phyloP scores from a whole-genome alignment of 2,797 vertebrate genomes.

The Anabacerthia variegaticeps region DNA sequence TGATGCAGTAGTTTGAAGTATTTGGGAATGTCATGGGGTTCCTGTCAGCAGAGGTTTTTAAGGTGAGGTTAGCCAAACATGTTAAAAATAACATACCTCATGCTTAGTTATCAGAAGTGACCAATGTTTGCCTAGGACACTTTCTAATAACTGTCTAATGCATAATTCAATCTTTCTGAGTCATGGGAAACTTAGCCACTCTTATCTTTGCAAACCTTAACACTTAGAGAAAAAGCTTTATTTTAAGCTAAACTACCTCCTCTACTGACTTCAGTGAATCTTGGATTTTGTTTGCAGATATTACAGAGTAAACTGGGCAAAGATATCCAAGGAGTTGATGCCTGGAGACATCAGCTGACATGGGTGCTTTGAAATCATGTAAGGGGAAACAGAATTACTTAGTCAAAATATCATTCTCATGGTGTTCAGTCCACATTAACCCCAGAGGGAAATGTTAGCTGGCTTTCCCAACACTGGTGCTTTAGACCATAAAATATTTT shows the following conservation, averaged over 20 bases:
- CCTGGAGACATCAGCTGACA: neutral
- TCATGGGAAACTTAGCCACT: rapidly evolving
- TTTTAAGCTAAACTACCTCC: neutral
- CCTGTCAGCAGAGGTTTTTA: neutral
- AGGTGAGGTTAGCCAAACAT: neutral
- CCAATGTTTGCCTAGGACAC: neutral
- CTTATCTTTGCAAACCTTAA: neutral
- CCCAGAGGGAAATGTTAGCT: neutral
- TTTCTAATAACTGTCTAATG: neutral
- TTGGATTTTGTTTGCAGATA: neutral
- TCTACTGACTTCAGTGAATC: neutral
- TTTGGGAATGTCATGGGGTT: neutral
- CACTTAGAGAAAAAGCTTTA: neutral
- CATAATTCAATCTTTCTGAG: neutral
- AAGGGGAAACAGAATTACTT: neutral
- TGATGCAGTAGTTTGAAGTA: neutral
- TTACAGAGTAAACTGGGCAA: neutral
- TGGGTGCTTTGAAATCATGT: neutral
- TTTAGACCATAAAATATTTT: neutral
- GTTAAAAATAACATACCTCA: neutral
- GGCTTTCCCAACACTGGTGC: constrained; percentile 9
- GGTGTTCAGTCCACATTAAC: neutral
- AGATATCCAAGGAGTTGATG: neutral
- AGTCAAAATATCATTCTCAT: neutral
- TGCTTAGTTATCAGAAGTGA: neutral